Percentiles rank a stretch among this genome's conserved stretches.
These are phyloP conservation scores for Halictus quadricinctus DNA, from an alignment of 2,888 invertebrate genomes.

Conservation along the genomic window DNA sequence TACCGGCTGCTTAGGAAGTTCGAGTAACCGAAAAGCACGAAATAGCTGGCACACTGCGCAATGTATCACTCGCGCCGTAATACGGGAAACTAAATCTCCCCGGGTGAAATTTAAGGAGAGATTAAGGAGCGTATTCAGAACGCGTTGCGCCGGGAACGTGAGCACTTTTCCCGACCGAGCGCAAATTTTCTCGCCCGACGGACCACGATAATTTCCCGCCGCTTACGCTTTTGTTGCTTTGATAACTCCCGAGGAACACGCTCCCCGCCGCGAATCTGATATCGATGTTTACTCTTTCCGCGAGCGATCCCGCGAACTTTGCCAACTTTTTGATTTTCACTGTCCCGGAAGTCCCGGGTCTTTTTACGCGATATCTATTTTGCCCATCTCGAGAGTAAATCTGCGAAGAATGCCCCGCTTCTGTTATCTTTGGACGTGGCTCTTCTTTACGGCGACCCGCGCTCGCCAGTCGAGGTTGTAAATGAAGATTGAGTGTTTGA, in stretches of 20 bases:
- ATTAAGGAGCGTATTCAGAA: conserved; percentile 39
- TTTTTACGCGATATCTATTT: neutral
- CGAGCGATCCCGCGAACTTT: neutral
- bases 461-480: neutral
- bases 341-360: neutral
- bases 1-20: conserved; percentile 43
- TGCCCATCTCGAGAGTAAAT: neutral
- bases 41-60: conserved; percentile 21
- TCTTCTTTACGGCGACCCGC: neutral
- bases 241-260: neutral
- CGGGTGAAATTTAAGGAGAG: conserved; percentile 24
- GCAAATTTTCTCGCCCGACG: conserved; percentile 9
- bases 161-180: conserved; percentile 2
- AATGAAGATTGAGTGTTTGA: neutral
- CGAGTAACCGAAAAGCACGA: conserved; percentile 46
- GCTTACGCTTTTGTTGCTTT: neutral
- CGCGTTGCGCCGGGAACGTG: conserved; percentile 22
- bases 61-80: conserved; percentile 12
- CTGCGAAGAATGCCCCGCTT: neutral
- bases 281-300: neutral
- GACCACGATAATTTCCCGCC: conserved; percentile 21
- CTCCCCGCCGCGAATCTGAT: neutral
- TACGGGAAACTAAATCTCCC: conserved; percentile 22
- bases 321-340: conserved; percentile 4
- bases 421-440: neutral